Percentiles rank a stretch among this genome's conserved stretches.
Conservation (phyloP, 2,888 invertebrate genomes). For the Diarsia rubi region DNA sequence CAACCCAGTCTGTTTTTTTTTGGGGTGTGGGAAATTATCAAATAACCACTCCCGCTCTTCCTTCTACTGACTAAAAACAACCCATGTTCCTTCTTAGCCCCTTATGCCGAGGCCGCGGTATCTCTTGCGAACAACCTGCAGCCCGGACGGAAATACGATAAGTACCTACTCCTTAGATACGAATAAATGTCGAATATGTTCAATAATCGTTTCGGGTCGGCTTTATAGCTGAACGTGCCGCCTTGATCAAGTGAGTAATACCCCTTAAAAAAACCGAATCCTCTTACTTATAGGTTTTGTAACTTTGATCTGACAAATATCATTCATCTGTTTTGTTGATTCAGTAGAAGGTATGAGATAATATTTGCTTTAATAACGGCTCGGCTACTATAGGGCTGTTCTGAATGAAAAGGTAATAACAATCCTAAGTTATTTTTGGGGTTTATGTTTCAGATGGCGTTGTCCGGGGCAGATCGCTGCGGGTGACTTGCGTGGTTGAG, state of each 20-base stretch:
- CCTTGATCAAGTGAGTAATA: neutral
- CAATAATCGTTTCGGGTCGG: neutral
- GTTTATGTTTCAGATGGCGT: constrained; percentile 1
- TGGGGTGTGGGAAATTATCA: too few relatives aligned
- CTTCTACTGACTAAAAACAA: too few relatives aligned
- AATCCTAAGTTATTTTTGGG: constrained; percentile 31
- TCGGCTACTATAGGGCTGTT: constrained; percentile 18
- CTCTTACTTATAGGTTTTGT: constrained; percentile 4
- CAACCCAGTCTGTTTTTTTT: neutral
- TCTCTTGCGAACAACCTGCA: too few relatives aligned
- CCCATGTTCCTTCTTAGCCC: too few relatives aligned
- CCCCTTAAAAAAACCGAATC: constrained; percentile 33
- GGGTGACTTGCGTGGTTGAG: constrained; percentile 1
- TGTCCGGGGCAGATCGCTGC: constrained; percentile 11
- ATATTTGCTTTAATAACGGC: constrained; percentile 28
- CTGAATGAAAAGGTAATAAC: constrained; percentile 25
- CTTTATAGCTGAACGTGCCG: neutral
- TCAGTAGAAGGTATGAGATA: constrained; percentile 18
- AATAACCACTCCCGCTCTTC: too few relatives aligned
- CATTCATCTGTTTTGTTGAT: constrained; percentile 37
- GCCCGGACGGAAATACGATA: neutral
- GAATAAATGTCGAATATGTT: neutral
- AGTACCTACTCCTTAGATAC: neutral
- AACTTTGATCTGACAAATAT: constrained; percentile 47
- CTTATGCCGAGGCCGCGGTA: too few relatives aligned